Evolutionary conservation across 2,797 vertebrate species (phyloP), one percentile per base, ranked within the genome.

Genomic region (Sebastes steindachneri): DNA sequence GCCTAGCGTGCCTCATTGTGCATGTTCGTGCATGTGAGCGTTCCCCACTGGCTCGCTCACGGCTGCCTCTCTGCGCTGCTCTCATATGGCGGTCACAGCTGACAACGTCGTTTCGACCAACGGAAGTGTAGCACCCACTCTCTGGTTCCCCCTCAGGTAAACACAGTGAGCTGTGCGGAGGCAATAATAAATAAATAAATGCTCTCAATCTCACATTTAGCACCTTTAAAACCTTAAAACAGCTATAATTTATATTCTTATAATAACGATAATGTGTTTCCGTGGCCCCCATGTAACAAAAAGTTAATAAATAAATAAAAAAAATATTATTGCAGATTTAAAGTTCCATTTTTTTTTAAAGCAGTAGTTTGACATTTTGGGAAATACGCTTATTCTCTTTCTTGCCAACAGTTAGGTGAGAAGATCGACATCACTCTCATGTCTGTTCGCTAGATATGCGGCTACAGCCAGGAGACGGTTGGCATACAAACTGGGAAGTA

Each of bases 401-500:
- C 15, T 31, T 72, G 25, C 48, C 3, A 35, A 45, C 7, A 62
- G 9, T 55, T 68, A 2, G 25, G 14, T 41, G 4, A 63, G 25
- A 25, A 63, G 25, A 31, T 41, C 8, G 1, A 60, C 11, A 21
- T 10, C 28, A 33, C 21, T 55, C 19, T 62, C 19, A 0, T n/a
- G 1, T 15, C 41, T 41, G 37, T 41, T 41, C 0, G 14, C 37
- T 41, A 41, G 37, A 15, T 41, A 41, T 41, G 41, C 0, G 0
- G 15, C 41, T 45, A 17, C 41, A 45, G 15, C 41, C 41, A 7
- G 41, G 41, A 45, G 41, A 17, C 6, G 15, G 41, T 45, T 45
- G 41, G 17, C 48, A 51, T 19, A 58, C 19, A 54, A 54, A 54
- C 19, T 53, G 51, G n/a, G 51, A 21, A 54, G 51, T 55, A 12